phyloP scores from a whole-genome alignment of 2,113 vertebrate species.

The Sardina pilchardus region DNA sequence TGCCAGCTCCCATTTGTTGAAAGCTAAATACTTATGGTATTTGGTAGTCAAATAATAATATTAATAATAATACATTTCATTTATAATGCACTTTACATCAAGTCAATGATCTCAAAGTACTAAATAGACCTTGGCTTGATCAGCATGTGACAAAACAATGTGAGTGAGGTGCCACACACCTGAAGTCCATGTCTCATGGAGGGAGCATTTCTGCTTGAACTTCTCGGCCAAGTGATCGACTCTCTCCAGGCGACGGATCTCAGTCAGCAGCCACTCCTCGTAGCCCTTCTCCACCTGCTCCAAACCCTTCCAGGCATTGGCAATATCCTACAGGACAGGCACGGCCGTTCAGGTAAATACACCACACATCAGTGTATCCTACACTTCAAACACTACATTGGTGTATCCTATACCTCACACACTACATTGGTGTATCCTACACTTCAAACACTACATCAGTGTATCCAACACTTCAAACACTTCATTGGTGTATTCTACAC shows the following conservation, averaged over 20 bases:
- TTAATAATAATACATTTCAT: no score
- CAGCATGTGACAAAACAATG: neutral
- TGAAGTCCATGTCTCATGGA: conserved; percentile 85
- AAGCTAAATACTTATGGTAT: no score
- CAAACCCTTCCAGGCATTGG: conserved; percentile 87
- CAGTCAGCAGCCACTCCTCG: conserved; percentile 88
- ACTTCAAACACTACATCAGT: no score
- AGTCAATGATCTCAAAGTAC: no score
- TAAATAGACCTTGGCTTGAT: neutral
- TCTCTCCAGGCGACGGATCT: conserved; percentile 87
- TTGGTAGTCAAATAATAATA: no score
- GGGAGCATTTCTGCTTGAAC: conserved; percentile 85
- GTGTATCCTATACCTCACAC: neutral
- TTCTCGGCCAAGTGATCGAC: conserved; percentile 89
- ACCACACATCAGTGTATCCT: no score
- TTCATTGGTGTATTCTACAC: no score
- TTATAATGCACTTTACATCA: no score
- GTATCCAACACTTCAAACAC: no score
- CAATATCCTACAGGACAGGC: conserved; percentile 76
- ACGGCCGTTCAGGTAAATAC: neutral
- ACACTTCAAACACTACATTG: neutral
- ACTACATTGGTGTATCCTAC: no score
- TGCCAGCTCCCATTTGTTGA: neutral
- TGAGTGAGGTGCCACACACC: conserved; percentile 60
- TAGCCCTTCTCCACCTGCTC: conserved; percentile 89